Evolutionary conservation across 1,140 invertebrate species (phyloP), one percentile per base, ranked within the genome.

Genomic region (Drosophila pandora): DNA sequence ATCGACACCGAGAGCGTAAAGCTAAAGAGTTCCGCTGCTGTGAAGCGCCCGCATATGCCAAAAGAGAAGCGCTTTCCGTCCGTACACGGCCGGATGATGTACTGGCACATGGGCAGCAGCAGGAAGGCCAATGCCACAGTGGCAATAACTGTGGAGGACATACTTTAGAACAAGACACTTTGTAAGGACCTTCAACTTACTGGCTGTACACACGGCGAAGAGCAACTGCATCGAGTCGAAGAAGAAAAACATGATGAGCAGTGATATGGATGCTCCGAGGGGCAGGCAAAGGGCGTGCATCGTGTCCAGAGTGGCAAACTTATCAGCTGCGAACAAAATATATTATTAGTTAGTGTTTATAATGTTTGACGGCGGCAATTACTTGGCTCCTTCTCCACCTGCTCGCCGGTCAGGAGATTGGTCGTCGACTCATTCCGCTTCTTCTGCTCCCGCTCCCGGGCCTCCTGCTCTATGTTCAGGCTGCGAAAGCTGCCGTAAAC

Each of bases 171-270:
- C 2, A 9, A 10, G 2, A 8, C 9, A 9, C 9, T 8, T 10
- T 32, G 12, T 12, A 37, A 9, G 28, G 8, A 34, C 43, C 43
- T 17, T 12, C 2, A 10, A 94, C 95, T 95, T 93, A 99, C 98
- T 97, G 90, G 98, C 98, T 89, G 98, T 99, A 92, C 97, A 99
- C 81, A 99, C 97, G 53, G 98, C 98, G 93, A 99, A 98, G 4
- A 99, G 94, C 94, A 98, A 96, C 93, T 99, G 98, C 96, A 99
- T 98, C 56, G 98, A 99, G 93, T 99, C 98, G 91, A 99, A 99
- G 92, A 99, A 99, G 94, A 99, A 98, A 93, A 99, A 99, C 98
- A 99, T 99, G 69, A 99, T 95, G 17, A 99, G 95, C 60, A 99
- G 94, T 57, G 98, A 98, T 79, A 99, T 95, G 61, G 98, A 99